phyloP scores from a whole-genome alignment of 2,888 invertebrate species.

The Xestia ashworthii region DNA sequence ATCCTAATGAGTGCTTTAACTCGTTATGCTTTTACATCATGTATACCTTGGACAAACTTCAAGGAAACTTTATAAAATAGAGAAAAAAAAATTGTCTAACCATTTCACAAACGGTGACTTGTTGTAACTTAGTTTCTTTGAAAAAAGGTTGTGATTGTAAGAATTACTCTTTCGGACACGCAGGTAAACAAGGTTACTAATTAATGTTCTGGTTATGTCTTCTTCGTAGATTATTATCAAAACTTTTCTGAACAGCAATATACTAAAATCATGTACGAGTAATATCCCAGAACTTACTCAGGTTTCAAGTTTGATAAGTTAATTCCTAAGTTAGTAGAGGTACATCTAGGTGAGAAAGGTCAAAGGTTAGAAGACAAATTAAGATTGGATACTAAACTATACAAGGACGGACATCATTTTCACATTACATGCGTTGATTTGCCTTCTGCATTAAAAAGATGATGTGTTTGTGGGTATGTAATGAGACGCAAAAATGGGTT shows the following conservation, averaged over 20 bases:
- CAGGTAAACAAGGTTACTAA: neutral
- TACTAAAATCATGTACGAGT: neutral
- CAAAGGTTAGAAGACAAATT: slow-evolving; percentile 18
- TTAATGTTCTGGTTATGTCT: slow-evolving; percentile 1
- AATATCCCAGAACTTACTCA: slow-evolving; percentile 2
- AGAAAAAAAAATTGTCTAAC: neutral
- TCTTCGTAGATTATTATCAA: neutral
- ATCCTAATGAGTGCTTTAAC: slow-evolving; percentile 32
- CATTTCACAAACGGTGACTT: neutral
- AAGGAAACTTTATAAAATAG: neutral
- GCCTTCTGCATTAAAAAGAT: neutral
- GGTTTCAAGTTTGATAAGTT: slow-evolving; percentile 24
- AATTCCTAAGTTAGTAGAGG: slow-evolving; percentile 4
- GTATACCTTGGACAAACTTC: neutral
- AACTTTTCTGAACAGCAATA: slow-evolving; percentile 15
- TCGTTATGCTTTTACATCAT: slow-evolving; percentile 18
- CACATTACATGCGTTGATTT: neutral
- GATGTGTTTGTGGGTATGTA: neutral
- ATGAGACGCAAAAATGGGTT: neutral
- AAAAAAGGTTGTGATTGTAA: neutral
- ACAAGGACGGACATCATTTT: neutral
- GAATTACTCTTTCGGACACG: neutral
- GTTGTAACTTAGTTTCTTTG: neutral
- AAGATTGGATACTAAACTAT: neutral
- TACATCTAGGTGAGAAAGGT: slow-evolving; percentile 10